phyloP scores from a whole-genome alignment of 2,113 vertebrate genomes.

The Meles meles region DNA sequence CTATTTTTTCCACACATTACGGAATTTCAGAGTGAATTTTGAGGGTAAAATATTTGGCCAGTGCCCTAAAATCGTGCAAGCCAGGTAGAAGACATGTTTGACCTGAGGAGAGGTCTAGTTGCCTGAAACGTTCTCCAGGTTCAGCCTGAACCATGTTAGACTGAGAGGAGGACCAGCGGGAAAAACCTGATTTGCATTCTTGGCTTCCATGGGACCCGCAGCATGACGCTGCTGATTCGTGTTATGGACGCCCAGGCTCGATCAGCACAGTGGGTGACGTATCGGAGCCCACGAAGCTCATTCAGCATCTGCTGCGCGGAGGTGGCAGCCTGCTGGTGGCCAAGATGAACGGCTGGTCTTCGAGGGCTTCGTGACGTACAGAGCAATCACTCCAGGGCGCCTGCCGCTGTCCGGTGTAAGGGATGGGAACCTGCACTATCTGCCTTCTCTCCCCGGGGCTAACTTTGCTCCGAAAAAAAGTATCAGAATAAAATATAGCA shows the following conservation, averaged over 20 bases:
- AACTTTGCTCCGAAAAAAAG: neutral
- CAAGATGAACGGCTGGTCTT: neutral
- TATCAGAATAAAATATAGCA: neutral
- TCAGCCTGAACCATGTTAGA: neutral
- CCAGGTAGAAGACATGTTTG: fast-evolving
- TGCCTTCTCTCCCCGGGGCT: neutral
- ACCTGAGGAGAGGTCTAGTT: too few species aligned
- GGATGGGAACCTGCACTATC: fast-evolving
- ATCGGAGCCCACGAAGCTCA: fast-evolving
- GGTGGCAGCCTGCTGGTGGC: fast-evolving
- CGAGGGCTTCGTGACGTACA: neutral
- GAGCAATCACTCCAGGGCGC: fast-evolving
- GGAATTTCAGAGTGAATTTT: neutral
- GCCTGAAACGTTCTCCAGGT: neutral
- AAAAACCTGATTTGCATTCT: fast-evolving
- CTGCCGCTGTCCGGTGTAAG: neutral
- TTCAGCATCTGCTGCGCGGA: neutral
- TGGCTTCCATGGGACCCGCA: neutral
- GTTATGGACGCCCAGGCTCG: fast-evolving
- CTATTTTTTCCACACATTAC: fast-evolving
- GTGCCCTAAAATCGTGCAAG: neutral
- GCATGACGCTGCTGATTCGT: fast-evolving
- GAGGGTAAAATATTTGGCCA: neutral
- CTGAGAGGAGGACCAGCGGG: fast-evolving
- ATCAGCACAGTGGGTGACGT: fast-evolving